Evolutionary conservation across 2,113 vertebrate species (phyloP).

Genomic region (Zootoca vivipara): DNA sequence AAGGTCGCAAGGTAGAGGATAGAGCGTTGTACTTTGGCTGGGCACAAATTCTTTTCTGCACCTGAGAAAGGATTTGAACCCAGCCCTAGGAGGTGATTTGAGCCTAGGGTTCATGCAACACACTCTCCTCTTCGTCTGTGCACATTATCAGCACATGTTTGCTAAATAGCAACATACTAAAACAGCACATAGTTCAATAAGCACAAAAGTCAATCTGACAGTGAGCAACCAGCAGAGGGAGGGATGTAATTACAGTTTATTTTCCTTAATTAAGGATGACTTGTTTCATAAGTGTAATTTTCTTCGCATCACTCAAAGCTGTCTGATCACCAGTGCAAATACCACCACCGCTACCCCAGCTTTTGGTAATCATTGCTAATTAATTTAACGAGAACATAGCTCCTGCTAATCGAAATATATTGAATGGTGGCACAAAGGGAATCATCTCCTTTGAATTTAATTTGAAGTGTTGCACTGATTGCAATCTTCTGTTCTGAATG

Average conservation of each 20-base stretch:
- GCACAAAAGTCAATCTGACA: conserved; percentile 17
- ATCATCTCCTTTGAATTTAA: neutral
- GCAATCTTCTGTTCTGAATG: neutral
- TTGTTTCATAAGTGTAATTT: conserved; percentile 43
- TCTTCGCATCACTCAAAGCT: conserved; percentile 3
- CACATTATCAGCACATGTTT: neutral
- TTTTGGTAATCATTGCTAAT: conserved; percentile 15
- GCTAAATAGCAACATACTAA: neutral
- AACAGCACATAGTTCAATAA: conserved; percentile 36
- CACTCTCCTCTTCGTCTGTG: neutral
- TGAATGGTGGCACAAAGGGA: conserved; percentile 6
- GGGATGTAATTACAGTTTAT: conserved; percentile 59
- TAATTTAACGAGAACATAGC: neutral
- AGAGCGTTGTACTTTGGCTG: neutral
- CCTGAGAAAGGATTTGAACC: neutral
- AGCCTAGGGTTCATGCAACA: neutral
- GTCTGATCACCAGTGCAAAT: neutral
- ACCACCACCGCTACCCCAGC: neutral
- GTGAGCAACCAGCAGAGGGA: conserved; percentile 49
- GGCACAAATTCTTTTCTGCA: neutral
- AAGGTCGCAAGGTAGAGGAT: too few relatives aligned
- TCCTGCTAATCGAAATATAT: neutral
- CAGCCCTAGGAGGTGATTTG: too few relatives aligned
- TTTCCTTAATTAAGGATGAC: conserved; percentile 60
- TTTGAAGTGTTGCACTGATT: neutral